Percentiles rank a stretch among this genome's conserved stretches.
Conservation (phyloP, 2,797 vertebrate genomes). For the Sebastiscus albofasciatus region DNA sequence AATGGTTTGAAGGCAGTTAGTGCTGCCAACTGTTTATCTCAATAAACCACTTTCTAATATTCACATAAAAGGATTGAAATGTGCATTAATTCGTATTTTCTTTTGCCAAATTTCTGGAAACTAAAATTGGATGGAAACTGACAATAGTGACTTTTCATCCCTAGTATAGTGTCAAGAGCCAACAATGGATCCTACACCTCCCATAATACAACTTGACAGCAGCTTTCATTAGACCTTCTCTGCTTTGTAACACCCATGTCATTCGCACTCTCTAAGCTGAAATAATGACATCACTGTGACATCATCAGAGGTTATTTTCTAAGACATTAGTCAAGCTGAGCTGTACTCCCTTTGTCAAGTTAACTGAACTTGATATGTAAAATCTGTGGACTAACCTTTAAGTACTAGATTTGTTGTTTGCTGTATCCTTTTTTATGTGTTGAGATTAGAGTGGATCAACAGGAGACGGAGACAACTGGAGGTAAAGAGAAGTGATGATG, state of each 20-base stretch:
- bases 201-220: not conserved
- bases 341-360: not conserved
- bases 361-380: not conserved
- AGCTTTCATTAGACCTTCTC: not conserved
- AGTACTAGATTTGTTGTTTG: not conserved
- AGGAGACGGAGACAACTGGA: conserved; percentile 4
- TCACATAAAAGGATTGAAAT: not conserved
- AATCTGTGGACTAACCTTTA: not conserved
- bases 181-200: not conserved
- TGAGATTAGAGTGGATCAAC: not conserved
- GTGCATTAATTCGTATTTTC: not conserved
- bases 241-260: not conserved
- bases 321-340: not conserved
- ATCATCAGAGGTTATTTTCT: not conserved
- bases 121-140: not conserved
- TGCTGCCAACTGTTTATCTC: not conserved
- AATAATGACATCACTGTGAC: not conserved
- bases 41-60: not conserved
- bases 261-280: not conserved
- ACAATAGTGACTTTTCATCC: not conserved
- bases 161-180: not conserved
- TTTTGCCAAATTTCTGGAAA: not conserved
- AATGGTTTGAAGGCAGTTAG: not conserved
- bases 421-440: not conserved
- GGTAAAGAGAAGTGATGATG: conserved; percentile 10